phyloP scores from a whole-genome alignment of 2,888 invertebrate species.

The Drosophila borealis region DNA sequence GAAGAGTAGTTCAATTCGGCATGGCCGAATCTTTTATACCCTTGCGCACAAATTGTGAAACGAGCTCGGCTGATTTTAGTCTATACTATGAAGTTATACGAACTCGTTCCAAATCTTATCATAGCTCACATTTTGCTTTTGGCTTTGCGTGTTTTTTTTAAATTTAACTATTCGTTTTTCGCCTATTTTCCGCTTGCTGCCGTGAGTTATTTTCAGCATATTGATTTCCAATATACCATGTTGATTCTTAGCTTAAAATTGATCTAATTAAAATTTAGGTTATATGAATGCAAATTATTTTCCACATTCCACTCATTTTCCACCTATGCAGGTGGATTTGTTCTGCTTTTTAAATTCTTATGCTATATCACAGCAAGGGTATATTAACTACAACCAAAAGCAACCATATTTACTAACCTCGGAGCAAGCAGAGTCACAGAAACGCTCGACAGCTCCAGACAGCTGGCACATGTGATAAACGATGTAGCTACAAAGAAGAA shows the following conservation, averaged over 20 bases:
- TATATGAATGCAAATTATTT: no score
- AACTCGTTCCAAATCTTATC: background rate
- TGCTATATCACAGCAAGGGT: constrained; percentile 21
- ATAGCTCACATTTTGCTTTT: background rate
- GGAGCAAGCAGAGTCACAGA: constrained; percentile 65
- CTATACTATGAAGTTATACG: background rate
- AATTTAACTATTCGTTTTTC: background rate
- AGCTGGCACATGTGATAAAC: constrained; percentile 43
- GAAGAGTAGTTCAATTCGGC: constrained; percentile 27
- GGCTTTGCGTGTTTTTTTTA: background rate
- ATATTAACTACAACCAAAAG: constrained; percentile 20
- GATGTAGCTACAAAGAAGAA: background rate
- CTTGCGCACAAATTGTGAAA: constrained; percentile 20
- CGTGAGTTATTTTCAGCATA: no score
- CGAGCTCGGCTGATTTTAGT: no score
- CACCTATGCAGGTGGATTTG: background rate
- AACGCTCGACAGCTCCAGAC: constrained; percentile 23
- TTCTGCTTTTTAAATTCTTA: background rate
- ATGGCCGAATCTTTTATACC: constrained; percentile 17
- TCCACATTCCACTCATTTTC: background rate
- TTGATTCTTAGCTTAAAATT: background rate
- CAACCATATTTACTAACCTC: constrained; percentile 61
- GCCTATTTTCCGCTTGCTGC: background rate
- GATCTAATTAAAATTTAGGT: background rate
- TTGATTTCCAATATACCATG: no score